Evolutionary conservation across 2,113 vertebrate genomes (phyloP).

Genomic region (Hippoglossus stenolepis): DNA sequence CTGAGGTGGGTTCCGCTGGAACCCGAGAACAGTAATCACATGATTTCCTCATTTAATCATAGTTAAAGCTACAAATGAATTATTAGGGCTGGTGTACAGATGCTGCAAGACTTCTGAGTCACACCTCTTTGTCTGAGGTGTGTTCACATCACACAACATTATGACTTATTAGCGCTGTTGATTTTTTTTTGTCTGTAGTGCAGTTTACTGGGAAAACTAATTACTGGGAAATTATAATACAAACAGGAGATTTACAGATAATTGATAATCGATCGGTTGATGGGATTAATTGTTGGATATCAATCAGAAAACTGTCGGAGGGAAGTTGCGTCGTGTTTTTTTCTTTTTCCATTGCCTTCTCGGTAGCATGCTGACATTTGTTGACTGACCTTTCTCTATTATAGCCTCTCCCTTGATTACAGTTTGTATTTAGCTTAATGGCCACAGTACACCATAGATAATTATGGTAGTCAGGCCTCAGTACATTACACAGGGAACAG

Average conservation of each 20-base stretch:
- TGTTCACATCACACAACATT: constrained; percentile 39
- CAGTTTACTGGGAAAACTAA: constrained; percentile 9
- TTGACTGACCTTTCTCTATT: constrained; percentile 20
- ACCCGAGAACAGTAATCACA: constrained; percentile 22
- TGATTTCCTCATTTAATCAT: constrained; percentile 29
- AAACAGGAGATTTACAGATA: constrained; percentile 20
- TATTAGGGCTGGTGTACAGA: constrained; percentile 73
- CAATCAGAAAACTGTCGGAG: constrained; percentile 21
- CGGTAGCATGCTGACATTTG: constrained; percentile 29
- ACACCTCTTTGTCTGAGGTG: constrained; percentile 50
- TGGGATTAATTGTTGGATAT: constrained; percentile 18
- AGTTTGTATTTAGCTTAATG: constrained; percentile 4
- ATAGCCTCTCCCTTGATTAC: not conserved
- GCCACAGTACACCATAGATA: not conserved
- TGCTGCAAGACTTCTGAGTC: constrained; percentile 70
- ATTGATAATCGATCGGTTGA: constrained; percentile 16
- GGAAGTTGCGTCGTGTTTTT: constrained; percentile 10
- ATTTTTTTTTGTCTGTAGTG: constrained; percentile 32
- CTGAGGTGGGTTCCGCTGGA: constrained; percentile 17
- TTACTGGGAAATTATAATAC: constrained; percentile 7
- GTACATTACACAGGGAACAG: constrained; percentile 24
- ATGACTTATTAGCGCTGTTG: constrained; percentile 38
- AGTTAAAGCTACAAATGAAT: constrained; percentile 48
- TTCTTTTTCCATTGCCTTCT: constrained; percentile 15
- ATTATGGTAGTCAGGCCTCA: constrained; percentile 36